Evolutionary conservation across 1,140 invertebrate species (phyloP).

Genomic region (Drosophila mojavensis): DNA sequence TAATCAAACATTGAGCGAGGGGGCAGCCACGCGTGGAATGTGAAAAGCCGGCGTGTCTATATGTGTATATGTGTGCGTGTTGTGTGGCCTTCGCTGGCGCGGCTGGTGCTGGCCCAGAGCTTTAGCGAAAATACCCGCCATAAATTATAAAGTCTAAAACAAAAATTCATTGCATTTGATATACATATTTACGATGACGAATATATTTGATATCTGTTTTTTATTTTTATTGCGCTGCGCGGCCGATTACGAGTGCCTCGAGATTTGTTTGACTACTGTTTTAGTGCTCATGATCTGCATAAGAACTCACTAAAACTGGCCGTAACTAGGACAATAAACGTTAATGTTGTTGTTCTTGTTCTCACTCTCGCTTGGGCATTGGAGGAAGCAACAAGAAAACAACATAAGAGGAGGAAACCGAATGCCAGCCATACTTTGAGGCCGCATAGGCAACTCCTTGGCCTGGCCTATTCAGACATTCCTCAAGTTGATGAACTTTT

Average conservation of each 20-base stretch:
- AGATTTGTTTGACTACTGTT: constrained; percentile 36
- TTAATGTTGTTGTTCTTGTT: not conserved
- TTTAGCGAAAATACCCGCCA: constrained; percentile 64
- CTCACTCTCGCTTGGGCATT: constrained; percentile 14
- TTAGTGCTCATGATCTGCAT: not conserved
- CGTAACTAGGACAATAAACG: constrained; percentile 13
- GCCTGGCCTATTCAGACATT: constrained; percentile 53
- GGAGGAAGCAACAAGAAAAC: not conserved
- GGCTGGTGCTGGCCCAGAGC: constrained; percentile 31
- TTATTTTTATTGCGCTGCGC: constrained; percentile 51
- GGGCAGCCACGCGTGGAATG: constrained; percentile 74
- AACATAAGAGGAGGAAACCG: not conserved
- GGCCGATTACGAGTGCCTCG: constrained; percentile 38
- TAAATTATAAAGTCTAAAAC: constrained; percentile 74
- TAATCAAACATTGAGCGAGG: constrained; percentile 68
- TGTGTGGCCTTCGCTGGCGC: constrained; percentile 21
- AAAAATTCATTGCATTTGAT: constrained; percentile 75
- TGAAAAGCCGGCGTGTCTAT: constrained; percentile 59
- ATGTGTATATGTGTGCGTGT: constrained; percentile 31
- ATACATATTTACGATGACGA: constrained; percentile 37
- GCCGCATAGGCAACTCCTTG: constrained; percentile 15
- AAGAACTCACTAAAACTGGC: not conserved
- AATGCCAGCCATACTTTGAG: constrained; percentile 42
- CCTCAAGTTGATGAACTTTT: constrained; percentile 62
- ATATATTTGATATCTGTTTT: constrained; percentile 35